A percentile compares a stretch with the other conserved stretches of the same genome.
Evolutionary conservation across 23 tunicate genomes (phyloP).

Genomic region (Aplidium turbinatum): DNA sequence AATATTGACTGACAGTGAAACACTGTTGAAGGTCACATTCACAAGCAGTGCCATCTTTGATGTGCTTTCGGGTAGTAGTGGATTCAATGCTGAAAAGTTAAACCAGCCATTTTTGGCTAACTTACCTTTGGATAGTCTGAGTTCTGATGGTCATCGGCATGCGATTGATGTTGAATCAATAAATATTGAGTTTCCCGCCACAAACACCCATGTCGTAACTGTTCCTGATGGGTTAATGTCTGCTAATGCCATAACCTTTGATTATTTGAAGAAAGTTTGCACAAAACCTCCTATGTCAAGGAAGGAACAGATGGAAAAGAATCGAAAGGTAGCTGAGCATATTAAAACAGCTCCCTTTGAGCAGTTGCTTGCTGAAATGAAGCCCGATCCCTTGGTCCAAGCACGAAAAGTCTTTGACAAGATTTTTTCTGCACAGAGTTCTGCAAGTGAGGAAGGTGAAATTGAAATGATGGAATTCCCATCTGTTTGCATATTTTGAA

Average conservation of each 20-base stretch:
- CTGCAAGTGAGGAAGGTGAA: neutral
- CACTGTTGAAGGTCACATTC: slow-evolving; percentile 23
- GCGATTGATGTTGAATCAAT: slow-evolving; percentile 72
- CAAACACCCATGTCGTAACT: slow-evolving; percentile 3
- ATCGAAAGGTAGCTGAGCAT: slow-evolving; percentile 56
- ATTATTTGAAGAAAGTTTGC: slow-evolving; percentile 62
- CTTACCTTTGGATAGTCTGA: slow-evolving; percentile 41
- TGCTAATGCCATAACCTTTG: slow-evolving; percentile 64
- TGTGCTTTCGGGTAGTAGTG: slow-evolving; percentile 58
- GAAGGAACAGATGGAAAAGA: slow-evolving; percentile 35
- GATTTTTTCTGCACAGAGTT: neutral
- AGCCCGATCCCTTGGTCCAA: slow-evolving; percentile 42
- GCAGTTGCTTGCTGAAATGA: slow-evolving; percentile 84
- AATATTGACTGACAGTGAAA: neutral
- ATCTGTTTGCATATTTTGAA: no score
- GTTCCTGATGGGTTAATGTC: slow-evolving; percentile 47
- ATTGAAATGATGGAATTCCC: no score
- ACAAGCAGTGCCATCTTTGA: slow-evolving; percentile 37
- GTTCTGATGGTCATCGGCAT: slow-evolving; percentile 47
- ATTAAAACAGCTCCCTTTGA: slow-evolving; percentile 73
- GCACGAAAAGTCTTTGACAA: slow-evolving; percentile 5
- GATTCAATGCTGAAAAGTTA: slow-evolving; percentile 61
- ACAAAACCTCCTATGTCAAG: slow-evolving; percentile 46
- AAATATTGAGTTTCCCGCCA: slow-evolving; percentile 42
- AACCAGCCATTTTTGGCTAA: slow-evolving; percentile 61